phyloP scores from a whole-genome alignment of 2,888 invertebrate species.

The Imbricaverruca yamaguchii region DNA sequence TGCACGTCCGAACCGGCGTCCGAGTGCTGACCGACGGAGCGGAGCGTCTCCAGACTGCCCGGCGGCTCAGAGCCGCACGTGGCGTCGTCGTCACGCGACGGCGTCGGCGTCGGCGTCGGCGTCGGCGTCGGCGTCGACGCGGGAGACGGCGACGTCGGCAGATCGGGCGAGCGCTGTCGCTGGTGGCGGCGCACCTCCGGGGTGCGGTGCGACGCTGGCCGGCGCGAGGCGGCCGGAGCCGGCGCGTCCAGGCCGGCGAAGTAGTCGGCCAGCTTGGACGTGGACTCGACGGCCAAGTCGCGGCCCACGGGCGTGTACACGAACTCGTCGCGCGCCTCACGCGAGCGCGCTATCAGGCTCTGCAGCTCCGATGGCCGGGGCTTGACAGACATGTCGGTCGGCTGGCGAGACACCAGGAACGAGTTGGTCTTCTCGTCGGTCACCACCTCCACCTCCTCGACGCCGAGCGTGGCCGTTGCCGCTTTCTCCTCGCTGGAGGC shows the following conservation, averaged over 20 bases:
- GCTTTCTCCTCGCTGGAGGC: background rate
- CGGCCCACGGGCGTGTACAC: background rate
- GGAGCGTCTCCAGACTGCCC: background rate
- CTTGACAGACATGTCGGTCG: background rate
- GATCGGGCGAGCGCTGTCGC: background rate
- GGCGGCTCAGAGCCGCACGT: background rate
- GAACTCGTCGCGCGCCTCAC: background rate
- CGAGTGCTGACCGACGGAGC: background rate
- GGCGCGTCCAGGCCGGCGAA: slow-evolving; percentile 11
- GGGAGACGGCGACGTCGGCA: background rate
- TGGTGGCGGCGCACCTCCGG: background rate
- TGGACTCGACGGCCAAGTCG: background rate
- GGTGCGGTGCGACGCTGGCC: background rate
- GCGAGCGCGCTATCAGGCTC: slow-evolving; percentile 1
- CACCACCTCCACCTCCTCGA: slow-evolving; percentile 11
- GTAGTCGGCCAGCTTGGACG: slow-evolving; percentile 7
- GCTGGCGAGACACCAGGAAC: background rate
- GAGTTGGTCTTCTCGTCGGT: slow-evolving; percentile 20
- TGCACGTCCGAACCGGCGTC: background rate
- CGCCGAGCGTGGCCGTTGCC: background rate
- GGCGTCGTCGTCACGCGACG: background rate
- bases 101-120: background rate
- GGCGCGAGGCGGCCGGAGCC: background rate
- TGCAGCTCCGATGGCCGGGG: background rate
- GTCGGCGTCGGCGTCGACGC: background rate